Base-by-base conservation (phyloP, 2,888 invertebrate genomes). In the Oscheius onirici region DNA sequence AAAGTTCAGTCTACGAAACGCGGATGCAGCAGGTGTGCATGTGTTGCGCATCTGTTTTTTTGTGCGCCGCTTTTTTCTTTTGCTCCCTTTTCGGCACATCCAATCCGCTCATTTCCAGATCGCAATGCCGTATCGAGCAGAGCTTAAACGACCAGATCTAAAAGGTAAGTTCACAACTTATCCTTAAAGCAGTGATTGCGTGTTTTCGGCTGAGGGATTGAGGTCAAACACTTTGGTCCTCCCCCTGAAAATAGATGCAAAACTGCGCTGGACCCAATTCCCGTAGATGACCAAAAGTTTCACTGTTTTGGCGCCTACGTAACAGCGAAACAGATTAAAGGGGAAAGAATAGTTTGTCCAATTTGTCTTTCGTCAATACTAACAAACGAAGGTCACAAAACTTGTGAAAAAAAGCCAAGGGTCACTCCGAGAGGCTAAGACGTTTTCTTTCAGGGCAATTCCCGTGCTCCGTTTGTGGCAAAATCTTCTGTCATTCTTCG, bases 401-500 rank as follows among this genome's bases (percentile, higher is more conserved):
- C 17, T 58, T 58, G 41, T 41, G 41, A 58, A 22, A 22, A 15
- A 20, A 20, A 5, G 46, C 46, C 58, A 58, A 58, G 41, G 41
- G 58, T 58, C 58, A 58, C 20, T 40, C 20, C 41, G 34, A 43
- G 20, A 63, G 22, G 20, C 15, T 13, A 20, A 43, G 41, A 61
- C 15, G 8, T 44, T 22, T 17, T 11, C n/a, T 61, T 69, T 17
- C 40, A 86, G 86, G 87, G 10, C 77, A 79, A 44, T 87, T 87
- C 58, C 86, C 84, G 10, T 87, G 87, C 68, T 82, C 86, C 15
- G 82, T 87, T 20, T 87, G 87, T 60, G 80, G 79, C 17, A 87
- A 87, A 72, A 78, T 87, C 41, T 87, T 87, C 76, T 87, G 87
- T 71, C 87, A 87, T 71, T 87, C 87, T 26, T 87, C 87, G 0